phyloP scores from a whole-genome alignment of 2,113 vertebrate species.

The Thamnophis sirtalis region DNA sequence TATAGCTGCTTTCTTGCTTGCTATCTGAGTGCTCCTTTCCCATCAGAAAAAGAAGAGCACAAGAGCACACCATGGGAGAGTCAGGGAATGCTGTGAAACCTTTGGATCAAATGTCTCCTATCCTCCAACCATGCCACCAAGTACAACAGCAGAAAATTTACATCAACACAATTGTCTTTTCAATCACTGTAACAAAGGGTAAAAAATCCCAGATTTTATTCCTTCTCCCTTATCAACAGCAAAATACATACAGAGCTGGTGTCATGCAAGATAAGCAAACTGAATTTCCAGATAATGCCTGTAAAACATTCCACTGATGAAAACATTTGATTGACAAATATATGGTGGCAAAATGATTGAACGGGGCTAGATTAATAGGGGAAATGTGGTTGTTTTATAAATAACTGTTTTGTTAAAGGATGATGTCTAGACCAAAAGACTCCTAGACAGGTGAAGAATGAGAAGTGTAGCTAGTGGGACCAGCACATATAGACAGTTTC shows the following conservation, averaged over 20 bases:
- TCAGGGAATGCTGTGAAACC: neutral
- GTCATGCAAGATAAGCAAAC: neutral
- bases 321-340: neutral
- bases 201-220: neutral
- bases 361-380: neutral
- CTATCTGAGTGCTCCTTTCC: neutral
- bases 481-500: neutral
- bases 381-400: neutral
- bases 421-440: neutral
- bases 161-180: neutral
- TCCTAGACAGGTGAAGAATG: neutral
- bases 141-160: neutral
- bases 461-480: neutral
- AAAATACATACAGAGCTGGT: neutral
- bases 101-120: neutral
- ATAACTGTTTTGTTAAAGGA: neutral
- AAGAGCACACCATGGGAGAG: neutral
- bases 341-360: neutral
- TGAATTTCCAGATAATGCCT: neutral
- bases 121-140: neutral
- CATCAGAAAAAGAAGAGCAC: neutral
- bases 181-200: neutral
- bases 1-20: neutral
- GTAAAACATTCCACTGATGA: neutral
- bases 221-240: neutral